Conservation (phyloP, 2,113 vertebrate species). For the Apodemus speciosus region DNA sequence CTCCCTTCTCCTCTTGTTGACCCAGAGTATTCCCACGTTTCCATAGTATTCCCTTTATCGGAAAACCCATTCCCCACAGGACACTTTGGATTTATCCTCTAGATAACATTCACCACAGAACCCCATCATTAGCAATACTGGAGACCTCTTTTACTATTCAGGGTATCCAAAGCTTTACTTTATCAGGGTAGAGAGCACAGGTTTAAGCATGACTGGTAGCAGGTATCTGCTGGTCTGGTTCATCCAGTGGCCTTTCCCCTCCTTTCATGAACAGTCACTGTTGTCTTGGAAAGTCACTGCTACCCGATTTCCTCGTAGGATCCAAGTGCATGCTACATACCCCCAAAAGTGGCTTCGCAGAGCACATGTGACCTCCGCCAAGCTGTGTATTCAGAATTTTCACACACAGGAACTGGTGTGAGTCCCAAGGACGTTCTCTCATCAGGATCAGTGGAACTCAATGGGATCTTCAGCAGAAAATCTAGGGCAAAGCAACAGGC, state of each 20-base stretch:
- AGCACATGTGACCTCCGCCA: neutral
- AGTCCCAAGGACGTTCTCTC: neutral
- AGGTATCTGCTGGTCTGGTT: neutral
- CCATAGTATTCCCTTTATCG: neutral
- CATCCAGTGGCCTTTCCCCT: neutral
- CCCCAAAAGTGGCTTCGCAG: fast-evolving
- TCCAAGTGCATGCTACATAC: neutral
- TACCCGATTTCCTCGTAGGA: neutral
- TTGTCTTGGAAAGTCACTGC: neutral
- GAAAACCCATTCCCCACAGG: neutral
- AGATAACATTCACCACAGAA: neutral
- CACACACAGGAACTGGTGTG: neutral
- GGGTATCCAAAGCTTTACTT: neutral
- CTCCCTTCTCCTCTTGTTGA: neutral
- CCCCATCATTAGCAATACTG: neutral
- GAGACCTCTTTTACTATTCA: neutral
- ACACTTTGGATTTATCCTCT: neutral
- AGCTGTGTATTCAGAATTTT: neutral
- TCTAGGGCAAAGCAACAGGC: neutral
- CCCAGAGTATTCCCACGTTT: fast-evolving
- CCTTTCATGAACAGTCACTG: neutral
- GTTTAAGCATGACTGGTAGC: neutral
- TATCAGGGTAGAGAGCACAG: neutral
- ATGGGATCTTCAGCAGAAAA: neutral
- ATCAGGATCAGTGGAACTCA: neutral